Conservation (phyloP, 1,140 invertebrate species). For the Pinna nobilis region DNA sequence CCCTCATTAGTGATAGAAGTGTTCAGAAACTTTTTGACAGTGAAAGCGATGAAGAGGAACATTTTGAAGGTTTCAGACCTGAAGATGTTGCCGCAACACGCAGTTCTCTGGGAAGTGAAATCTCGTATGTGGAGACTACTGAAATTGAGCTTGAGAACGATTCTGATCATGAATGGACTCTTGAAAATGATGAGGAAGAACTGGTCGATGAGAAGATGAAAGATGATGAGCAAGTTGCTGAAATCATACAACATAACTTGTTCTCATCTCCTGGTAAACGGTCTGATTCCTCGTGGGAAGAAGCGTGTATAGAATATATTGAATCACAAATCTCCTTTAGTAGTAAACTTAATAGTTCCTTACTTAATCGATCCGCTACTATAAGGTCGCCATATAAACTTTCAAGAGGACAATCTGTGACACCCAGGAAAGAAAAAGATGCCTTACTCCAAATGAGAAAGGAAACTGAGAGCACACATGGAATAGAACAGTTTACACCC, state of each 20-base stretch:
- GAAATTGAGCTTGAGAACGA: constrained; percentile 44
- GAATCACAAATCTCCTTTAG: constrained; percentile 31
- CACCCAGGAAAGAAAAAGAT: neutral
- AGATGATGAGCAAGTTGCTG: constrained; percentile 21
- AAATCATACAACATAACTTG: too few relatives aligned
- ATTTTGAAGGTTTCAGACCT: constrained; percentile 45
- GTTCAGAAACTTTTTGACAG: constrained; percentile 39
- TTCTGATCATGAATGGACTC: constrained; percentile 43
- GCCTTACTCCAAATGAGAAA: neutral
- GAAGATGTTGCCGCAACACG: constrained; percentile 28
- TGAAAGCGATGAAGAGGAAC: constrained; percentile 32
- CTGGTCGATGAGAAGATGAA: constrained; percentile 3
- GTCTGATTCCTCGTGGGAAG: constrained; percentile 52
- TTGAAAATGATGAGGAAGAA: constrained; percentile 36
- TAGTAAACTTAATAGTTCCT: neutral
- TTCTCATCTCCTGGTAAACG: constrained; percentile 49
- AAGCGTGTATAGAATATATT: constrained; percentile 46
- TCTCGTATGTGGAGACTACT: constrained; percentile 44
- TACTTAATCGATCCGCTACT: neutral
- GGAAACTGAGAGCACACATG: neutral
- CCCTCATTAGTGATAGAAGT: constrained; percentile 50
- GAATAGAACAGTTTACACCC: too few relatives aligned
- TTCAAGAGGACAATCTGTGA: neutral
- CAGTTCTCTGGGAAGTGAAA: constrained; percentile 33
- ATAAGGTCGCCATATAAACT: neutral